Conservation (phyloP, 2,797 vertebrate genomes). For the Coranthus polyacanthus region DNA sequence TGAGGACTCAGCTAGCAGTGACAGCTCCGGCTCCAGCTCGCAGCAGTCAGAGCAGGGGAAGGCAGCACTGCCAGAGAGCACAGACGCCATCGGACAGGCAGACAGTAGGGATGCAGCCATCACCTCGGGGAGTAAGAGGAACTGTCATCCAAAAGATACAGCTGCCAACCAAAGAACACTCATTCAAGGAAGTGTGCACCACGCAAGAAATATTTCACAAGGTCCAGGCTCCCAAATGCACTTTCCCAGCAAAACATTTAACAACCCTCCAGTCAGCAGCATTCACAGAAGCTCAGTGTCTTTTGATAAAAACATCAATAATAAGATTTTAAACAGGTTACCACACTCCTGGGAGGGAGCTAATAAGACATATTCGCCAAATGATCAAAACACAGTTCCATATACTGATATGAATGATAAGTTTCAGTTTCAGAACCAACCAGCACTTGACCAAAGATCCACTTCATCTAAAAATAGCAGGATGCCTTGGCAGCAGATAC, state of each 20-base stretch:
- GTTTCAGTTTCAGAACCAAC: conserved; percentile 89
- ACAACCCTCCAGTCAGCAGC: conserved; percentile 76
- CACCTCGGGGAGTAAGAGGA: conserved; percentile 85
- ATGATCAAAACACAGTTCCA: conserved; percentile 86
- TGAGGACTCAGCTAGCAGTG: conserved; percentile 83
- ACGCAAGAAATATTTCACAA: conserved; percentile 88
- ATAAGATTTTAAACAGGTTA: conserved; percentile 81
- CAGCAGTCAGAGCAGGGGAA: conserved; percentile 86
- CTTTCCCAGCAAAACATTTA: conserved; percentile 89
- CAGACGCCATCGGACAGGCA: conserved; percentile 85
- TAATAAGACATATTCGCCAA: conserved; percentile 85
- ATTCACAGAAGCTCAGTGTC: conserved; percentile 80
- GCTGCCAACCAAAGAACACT: conserved; percentile 85
- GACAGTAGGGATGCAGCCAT: conserved; percentile 83
- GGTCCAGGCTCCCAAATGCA: conserved; percentile 89
- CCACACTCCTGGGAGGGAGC: conserved; percentile 90
- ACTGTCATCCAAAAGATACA: conserved; percentile 84
- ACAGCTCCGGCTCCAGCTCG: conserved; percentile 85
- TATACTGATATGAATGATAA: conserved; percentile 85
- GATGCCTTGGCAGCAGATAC: conserved; percentile 91
- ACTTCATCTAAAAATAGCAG: conserved; percentile 85
- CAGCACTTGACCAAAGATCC: conserved; percentile 87
- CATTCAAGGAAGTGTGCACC: conserved; percentile 86
- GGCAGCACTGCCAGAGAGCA: conserved; percentile 86
- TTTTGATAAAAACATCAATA: conserved; percentile 87